Evolutionary conservation across 1,140 invertebrate species (phyloP).

Genomic region (Caenorhabditis briggsae): DNA sequence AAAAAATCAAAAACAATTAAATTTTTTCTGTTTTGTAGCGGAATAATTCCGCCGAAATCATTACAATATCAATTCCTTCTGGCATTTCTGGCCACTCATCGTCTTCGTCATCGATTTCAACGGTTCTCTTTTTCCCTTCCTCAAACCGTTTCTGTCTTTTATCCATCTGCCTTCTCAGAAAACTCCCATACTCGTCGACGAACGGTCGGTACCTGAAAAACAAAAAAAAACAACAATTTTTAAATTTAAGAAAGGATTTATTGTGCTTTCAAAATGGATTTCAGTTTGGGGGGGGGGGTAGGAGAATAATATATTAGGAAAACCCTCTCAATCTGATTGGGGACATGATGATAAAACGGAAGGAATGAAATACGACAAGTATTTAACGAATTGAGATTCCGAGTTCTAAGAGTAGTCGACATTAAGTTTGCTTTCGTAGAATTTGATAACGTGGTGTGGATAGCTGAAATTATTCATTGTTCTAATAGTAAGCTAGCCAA

Average conservation of each 20-base stretch:
- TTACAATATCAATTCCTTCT: background rate
- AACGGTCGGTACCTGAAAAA: slow-evolving; percentile 13
- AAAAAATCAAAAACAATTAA: no score
- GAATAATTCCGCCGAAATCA: no score
- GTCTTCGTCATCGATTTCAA: background rate
- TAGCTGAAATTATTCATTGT: slow-evolving; percentile 21
- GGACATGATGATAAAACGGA: no score
- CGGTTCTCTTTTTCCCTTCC: background rate
- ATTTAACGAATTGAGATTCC: background rate
- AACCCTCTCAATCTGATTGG: no score
- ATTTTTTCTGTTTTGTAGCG: no score
- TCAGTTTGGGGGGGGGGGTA: background rate
- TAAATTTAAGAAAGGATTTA: background rate
- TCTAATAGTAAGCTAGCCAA: no score
- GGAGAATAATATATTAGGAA: background rate
- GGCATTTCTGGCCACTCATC: slow-evolving; percentile 32
- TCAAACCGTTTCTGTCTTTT: background rate
- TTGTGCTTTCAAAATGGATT: background rate
- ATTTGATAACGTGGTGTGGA: slow-evolving; percentile 11
- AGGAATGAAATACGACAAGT: no score
- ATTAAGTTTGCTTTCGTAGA: slow-evolving; percentile 23
- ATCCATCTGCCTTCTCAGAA: background rate
- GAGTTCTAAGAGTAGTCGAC: background rate
- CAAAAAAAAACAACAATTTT: background rate
- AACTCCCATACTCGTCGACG: background rate